Evolutionary conservation across 1,140 invertebrate genomes (phyloP).

Genomic region (Tetranychus cinnabarinus): DNA sequence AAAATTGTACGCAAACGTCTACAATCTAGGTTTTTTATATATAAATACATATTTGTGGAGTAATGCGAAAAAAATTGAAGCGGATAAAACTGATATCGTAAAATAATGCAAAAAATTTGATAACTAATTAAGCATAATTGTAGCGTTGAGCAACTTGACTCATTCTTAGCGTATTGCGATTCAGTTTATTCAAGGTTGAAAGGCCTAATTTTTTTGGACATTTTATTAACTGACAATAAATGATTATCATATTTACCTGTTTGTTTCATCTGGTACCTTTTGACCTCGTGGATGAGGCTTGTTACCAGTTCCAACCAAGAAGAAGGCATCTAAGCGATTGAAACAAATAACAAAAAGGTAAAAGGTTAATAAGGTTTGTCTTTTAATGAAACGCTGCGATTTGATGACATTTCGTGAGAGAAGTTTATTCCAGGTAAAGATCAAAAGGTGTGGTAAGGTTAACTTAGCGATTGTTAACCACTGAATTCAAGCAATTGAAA

Average conservation of each 20-base stretch:
- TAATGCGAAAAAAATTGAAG: too few species aligned
- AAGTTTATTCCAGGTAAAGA: neutral
- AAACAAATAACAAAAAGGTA: slow-evolving; percentile 51
- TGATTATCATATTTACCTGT: slow-evolving; percentile 45
- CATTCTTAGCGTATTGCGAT: too few species aligned
- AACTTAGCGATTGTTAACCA: too few species aligned
- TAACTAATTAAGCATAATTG: too few species aligned
- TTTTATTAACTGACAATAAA: too few species aligned
- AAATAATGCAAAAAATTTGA: too few species aligned
- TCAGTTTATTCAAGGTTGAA: neutral
- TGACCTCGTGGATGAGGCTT: slow-evolving; percentile 50
- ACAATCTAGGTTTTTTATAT: neutral
- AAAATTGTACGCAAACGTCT: neutral
- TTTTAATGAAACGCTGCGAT: too few species aligned
- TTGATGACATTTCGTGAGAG: neutral
- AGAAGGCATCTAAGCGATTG: slow-evolving; percentile 39
- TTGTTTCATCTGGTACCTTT: slow-evolving; percentile 67
- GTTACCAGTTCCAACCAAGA: slow-evolving; percentile 66
- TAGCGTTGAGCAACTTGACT: too few species aligned
- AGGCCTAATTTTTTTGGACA: neutral
- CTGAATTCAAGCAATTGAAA: neutral
- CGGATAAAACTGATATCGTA: too few species aligned
- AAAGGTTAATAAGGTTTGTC: slow-evolving; percentile 21
- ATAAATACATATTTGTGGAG: too few species aligned
- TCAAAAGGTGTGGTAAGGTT: neutral